Base-by-base conservation (phyloP, 2,797 vertebrate genomes). In the Myiotriccus ornatus region DNA sequence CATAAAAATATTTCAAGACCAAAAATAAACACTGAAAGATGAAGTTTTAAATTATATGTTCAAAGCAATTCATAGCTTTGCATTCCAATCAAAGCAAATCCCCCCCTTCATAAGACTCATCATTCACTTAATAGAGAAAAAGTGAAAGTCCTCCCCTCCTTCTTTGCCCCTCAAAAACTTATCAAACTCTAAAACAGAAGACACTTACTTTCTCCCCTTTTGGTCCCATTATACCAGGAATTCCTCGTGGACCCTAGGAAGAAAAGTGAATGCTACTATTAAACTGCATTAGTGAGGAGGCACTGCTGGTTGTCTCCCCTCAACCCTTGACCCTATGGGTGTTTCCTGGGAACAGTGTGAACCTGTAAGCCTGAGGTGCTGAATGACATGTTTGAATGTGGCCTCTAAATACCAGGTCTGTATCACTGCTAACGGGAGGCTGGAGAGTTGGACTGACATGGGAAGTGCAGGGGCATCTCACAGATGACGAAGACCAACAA, bases 141-240 rank as follows among this genome's bases (percentile, higher is more conserved):
- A 14, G 1, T 20, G 6, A 78, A 59, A 7, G 14, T 4, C 8
- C 7, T 28, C 28, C 10, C 12, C 19, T 43, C 18, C 28, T 56
- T 47, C 47, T 34, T 83, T 70, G 11, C 6, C 32, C 19, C 41
- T 76, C 77, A 77, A 82, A 90, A 67, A 1, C 37, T 47, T 19
- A 46, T 2, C 34, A 78, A 73, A 21, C 5, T 27, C 37, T 12
- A 7, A 53, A 83, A 89, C 2, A 60, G 43, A 4, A 68, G 15
- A 25, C 27, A 95, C 98, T 97, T 98, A 99, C 99, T 98, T 99
- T 99, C 97, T 99, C 99, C 95, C 99, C 99, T 95, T 99, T 99
- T 97, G 98, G 98, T 98, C 99, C 99, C 95, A 87, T 98, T 92
- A 98, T 95, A 85, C 99, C 99, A 93, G 98, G 99, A 97, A 99